phyloP scores from a whole-genome alignment of 1,140 invertebrate genomes.

The Nomia melanderi region DNA sequence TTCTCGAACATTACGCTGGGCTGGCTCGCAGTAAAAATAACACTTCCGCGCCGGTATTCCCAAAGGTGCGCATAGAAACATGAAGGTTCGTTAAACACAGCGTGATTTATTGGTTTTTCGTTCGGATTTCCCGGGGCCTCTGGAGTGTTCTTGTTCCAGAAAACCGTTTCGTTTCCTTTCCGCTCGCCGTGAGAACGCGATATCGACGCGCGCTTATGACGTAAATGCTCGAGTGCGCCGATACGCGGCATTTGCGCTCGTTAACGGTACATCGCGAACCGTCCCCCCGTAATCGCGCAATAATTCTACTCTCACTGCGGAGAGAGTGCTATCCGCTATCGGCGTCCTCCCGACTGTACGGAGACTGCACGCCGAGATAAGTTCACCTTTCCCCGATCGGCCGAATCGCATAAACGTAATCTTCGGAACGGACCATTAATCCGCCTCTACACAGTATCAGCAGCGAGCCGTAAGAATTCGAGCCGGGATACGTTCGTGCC shows the following conservation, averaged over 20 bases:
- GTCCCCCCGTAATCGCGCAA: background rate
- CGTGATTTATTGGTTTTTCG: constrained; percentile 63
- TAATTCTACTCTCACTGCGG: background rate
- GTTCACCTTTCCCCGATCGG: background rate
- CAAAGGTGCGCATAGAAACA: constrained; percentile 58
- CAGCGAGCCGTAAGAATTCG: background rate
- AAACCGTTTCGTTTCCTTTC: constrained; percentile 46
- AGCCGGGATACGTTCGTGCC: no score
- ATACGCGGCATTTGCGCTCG: constrained; percentile 12
- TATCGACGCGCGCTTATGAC: constrained; percentile 10
- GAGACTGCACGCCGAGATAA: background rate
- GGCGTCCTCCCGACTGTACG: background rate
- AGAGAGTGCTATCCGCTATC: no score
- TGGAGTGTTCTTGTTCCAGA: constrained; percentile 58
- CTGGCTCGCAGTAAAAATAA: constrained; percentile 35
- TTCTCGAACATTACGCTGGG: constrained; percentile 20
- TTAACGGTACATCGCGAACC: constrained; percentile 1
- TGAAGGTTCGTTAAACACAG: constrained; percentile 65
- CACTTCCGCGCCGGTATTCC: constrained; percentile 45
- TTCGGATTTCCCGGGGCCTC: constrained; percentile 50
- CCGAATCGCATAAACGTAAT: background rate
- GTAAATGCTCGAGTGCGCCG: constrained; percentile 1
- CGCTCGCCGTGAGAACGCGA: background rate
- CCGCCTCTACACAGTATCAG: background rate
- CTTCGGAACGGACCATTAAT: background rate